phyloP scores from a whole-genome alignment of 2,888 invertebrate genomes.

The Clitarchus hookeri region DNA sequence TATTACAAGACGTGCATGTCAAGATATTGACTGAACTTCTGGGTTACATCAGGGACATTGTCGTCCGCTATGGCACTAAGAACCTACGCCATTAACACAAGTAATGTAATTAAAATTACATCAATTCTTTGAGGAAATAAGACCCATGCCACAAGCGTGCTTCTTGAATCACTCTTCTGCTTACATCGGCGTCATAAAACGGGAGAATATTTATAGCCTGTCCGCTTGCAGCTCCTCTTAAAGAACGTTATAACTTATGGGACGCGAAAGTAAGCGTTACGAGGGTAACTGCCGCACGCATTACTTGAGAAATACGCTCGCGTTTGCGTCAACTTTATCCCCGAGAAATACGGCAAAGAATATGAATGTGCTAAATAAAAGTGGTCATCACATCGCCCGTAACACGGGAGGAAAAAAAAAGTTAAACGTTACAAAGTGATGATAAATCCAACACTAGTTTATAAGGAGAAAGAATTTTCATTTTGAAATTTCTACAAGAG shows the following conservation, averaged over 20 bases:
- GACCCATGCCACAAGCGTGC: neutral
- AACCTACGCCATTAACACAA: no score
- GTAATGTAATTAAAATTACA: no score
- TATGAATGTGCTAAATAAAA: neutral
- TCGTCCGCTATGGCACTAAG: no score
- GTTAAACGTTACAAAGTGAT: neutral
- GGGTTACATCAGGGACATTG: no score
- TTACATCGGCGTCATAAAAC: neutral
- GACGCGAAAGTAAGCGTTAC: neutral
- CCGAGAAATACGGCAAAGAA: neutral
- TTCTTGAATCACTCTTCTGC: neutral
- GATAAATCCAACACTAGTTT: neutral
- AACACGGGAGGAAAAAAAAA: neutral
- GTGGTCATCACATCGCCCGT: neutral
- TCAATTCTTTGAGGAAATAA: no score
- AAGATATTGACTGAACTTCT: no score
- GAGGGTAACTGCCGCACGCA: neutral
- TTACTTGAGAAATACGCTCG: conserved; percentile 3
- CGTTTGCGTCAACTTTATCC: neutral
- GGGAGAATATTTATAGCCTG: neutral
- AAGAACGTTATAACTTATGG: neutral
- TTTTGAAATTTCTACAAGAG: neutral
- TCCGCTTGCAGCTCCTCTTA: neutral
- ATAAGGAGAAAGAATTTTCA: neutral
- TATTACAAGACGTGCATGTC: no score